Percentiles rank a stretch among this genome's conserved stretches.
Conservation (phyloP, 2,888 invertebrate species). For the Dicranocentrus wangi region DNA sequence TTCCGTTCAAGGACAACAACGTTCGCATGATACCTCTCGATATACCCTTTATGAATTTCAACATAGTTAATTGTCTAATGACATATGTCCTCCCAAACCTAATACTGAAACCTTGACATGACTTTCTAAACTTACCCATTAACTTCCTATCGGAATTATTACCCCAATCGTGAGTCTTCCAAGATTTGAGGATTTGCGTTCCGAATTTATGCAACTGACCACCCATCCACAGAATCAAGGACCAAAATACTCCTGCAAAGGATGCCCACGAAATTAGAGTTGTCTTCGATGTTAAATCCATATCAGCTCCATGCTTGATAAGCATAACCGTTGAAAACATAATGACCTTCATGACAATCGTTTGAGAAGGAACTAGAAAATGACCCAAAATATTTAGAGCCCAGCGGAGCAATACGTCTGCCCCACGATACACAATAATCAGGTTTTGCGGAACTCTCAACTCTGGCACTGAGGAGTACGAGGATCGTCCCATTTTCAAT, state of each 20-base stretch:
- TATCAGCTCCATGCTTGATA: not conserved
- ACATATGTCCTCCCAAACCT: slow-evolving; percentile 10
- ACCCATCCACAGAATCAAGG: not conserved
- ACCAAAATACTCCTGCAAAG: not conserved
- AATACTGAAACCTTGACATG: not conserved
- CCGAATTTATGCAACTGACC: slow-evolving; percentile 11
- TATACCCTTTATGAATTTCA: slow-evolving; percentile 24
- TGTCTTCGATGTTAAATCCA: not conserved
- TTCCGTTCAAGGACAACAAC: not conserved
- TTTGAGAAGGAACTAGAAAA: slow-evolving; percentile 15
- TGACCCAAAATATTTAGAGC: not conserved
- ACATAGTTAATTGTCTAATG: slow-evolving; percentile 1
- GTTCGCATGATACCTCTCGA: slow-evolving; percentile 24
- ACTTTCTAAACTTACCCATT: slow-evolving; percentile 27
- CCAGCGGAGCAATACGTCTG: slow-evolving; percentile 6
- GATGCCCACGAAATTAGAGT: not conserved
- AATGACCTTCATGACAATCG: not conserved
- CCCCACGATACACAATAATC: not conserved
- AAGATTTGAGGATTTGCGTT: slow-evolving; percentile 3
- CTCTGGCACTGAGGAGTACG: not conserved
- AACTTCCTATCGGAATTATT: not conserved
- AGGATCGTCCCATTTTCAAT: not conserved
- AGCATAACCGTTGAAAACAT: not conserved
- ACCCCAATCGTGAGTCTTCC: slow-evolving; percentile 20
- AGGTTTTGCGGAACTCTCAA: not conserved